These are phyloP conservation scores for Drosophila bifasciata DNA, from an alignment of 1,140 invertebrate genomes.

Conservation along the genomic window DNA sequence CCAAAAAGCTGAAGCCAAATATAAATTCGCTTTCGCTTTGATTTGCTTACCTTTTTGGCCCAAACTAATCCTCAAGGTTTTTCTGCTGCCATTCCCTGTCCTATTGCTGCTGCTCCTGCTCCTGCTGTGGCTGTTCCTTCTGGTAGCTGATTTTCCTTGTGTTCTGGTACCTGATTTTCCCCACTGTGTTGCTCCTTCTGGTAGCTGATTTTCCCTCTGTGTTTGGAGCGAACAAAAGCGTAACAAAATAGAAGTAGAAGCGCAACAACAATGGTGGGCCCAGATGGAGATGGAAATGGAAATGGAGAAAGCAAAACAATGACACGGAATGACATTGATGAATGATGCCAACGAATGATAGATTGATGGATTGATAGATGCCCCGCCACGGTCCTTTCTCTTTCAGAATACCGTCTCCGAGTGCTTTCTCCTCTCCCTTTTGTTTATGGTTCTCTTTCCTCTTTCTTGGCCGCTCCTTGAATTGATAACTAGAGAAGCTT, in stretches of 20 bases:
- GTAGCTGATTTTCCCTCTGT: conserved; percentile 30
- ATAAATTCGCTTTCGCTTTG: conserved; percentile 37
- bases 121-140: too few relatives aligned
- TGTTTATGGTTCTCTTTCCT: not conserved
- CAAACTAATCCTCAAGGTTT: conserved; percentile 9
- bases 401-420: conserved; percentile 47
- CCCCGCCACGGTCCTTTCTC: conserved; percentile 21
- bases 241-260: conserved; percentile 41
- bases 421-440: not conserved
- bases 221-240: conserved; percentile 49
- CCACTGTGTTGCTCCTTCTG: conserved; percentile 26
- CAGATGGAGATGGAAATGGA: not conserved
- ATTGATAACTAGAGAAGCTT: conserved; percentile 65
- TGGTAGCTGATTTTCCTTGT: conserved; percentile 28
- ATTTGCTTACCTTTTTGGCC: conserved; percentile 48
- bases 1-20: conserved; percentile 6
- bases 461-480: conserved; percentile 43
- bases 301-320: conserved; percentile 38
- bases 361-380: conserved; percentile 65
- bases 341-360: conserved; percentile 68
- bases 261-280: conserved; percentile 39
- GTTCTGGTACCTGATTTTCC: conserved; percentile 24
- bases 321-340: conserved; percentile 74
- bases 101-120: too few relatives aligned
- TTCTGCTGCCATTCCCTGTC: not conserved